Evolutionary conservation across 2,888 invertebrate genomes (phyloP).

Genomic region (Drosophila gaucha): DNA sequence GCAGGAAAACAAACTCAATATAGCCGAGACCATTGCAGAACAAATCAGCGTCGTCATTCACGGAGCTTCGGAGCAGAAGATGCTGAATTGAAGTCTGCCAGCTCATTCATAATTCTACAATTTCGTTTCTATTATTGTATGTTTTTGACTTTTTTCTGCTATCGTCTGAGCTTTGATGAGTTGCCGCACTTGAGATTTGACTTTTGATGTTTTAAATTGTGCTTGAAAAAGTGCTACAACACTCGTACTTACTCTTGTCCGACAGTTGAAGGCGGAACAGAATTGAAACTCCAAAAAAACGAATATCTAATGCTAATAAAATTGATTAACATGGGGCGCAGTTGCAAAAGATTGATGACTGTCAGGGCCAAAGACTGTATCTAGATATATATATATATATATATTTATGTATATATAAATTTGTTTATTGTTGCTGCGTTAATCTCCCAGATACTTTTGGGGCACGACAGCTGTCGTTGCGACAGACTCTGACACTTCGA

Average conservation of each 20-base stretch:
- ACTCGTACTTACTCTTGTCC: slow-evolving; percentile 37
- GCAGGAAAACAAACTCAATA: slow-evolving; percentile 29
- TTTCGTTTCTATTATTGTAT: slow-evolving; percentile 11
- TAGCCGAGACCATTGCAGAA: slow-evolving; percentile 43
- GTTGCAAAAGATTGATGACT: slow-evolving; percentile 68
- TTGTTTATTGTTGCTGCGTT: slow-evolving; percentile 14
- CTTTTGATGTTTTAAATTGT: slow-evolving; percentile 71
- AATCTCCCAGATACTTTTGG: slow-evolving; percentile 41
- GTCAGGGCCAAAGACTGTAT: slow-evolving; percentile 56
- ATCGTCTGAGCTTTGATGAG: slow-evolving; percentile 67
- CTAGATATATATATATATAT: slow-evolving; percentile 4
- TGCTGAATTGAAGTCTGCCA: slow-evolving; percentile 41
- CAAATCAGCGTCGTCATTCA: slow-evolving; percentile 68
- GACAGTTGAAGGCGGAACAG: slow-evolving; percentile 69
- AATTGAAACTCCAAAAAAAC: slow-evolving; percentile 34
- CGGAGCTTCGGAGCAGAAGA: slow-evolving; percentile 38
- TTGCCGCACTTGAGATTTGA: slow-evolving; percentile 74
- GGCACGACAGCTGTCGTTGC: slow-evolving; percentile 54
- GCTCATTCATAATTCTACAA: slow-evolving; percentile 70
- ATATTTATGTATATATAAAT: background rate
- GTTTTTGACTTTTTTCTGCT: slow-evolving; percentile 14
- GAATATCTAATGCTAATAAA: slow-evolving; percentile 66
- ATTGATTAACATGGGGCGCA: slow-evolving; percentile 62
- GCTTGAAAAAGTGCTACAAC: slow-evolving; percentile 74
- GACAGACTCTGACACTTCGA: slow-evolving; percentile 24